These are phyloP conservation scores for Andrena bucephala DNA, from an alignment of 2,888 invertebrate species.

Conservation along the genomic window DNA sequence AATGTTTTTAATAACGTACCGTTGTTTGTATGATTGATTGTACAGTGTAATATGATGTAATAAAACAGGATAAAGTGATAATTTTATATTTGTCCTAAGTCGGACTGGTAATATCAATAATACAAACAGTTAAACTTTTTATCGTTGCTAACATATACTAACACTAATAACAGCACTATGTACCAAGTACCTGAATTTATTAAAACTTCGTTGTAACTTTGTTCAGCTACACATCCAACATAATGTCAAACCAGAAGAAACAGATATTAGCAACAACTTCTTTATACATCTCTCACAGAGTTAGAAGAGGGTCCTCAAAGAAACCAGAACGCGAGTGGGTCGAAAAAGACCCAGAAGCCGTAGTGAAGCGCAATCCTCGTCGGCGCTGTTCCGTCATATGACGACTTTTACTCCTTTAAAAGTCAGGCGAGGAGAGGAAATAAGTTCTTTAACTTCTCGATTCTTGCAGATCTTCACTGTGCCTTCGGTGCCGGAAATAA, in stretches of 20 bases:
- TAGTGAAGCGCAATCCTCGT: too few species aligned
- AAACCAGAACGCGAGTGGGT: too few species aligned
- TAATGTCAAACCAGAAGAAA: background rate
- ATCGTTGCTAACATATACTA: too few species aligned
- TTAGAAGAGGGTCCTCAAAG: too few species aligned
- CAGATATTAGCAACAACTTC: too few species aligned
- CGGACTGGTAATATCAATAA: background rate
- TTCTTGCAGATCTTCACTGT: background rate
- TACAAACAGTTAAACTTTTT: too few species aligned
- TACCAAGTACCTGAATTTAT: background rate
- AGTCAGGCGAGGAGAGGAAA: background rate
- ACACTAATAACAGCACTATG: too few species aligned
- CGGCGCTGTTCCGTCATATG: too few species aligned
- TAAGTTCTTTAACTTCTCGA: background rate
- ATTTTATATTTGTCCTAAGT: conserved; percentile 9
- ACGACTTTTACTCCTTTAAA: background rate
- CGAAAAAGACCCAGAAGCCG: too few species aligned
- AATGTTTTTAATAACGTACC: conserved; percentile 8
- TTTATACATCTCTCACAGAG: too few species aligned
- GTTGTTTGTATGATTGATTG: conserved; percentile 38
- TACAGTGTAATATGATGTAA: conserved; percentile 35
- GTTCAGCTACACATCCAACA: background rate
- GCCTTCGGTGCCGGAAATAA: background rate
- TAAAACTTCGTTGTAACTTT: background rate
- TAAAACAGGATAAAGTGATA: background rate